Conservation (phyloP, 2,797 vertebrate species). For the Pampus argenteus region DNA sequence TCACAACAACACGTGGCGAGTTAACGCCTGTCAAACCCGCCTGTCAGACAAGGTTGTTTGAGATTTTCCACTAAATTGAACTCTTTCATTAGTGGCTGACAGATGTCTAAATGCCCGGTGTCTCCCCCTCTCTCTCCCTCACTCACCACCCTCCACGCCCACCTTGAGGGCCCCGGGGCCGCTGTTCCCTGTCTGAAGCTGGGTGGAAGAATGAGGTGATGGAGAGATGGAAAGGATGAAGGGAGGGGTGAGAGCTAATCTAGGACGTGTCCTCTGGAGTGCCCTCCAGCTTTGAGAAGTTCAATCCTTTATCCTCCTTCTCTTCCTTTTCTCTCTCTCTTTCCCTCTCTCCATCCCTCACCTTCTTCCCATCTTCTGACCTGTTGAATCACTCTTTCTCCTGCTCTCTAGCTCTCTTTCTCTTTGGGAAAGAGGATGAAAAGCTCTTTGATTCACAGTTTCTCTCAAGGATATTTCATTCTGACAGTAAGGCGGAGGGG, state of each 20-base stretch:
- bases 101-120: constrained; percentile 79
- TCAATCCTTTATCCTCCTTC: constrained; percentile 49
- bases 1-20: constrained; percentile 41
- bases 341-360: constrained; percentile 16
- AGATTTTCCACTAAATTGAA: constrained; percentile 84
- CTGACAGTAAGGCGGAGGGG: constrained; percentile 60
- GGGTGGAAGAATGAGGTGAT: constrained; percentile 29
- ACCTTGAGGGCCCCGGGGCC: constrained; percentile 52
- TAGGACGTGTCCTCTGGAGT: constrained; percentile 78
- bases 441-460: constrained; percentile 75
- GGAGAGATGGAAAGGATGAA: constrained; percentile 50
- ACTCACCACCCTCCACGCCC: constrained; percentile 23
- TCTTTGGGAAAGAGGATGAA: constrained; percentile 67
- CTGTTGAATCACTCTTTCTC: constrained; percentile 37
- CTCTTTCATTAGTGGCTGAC: constrained; percentile 83
- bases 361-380: constrained; percentile 33
- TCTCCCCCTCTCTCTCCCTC: constrained; percentile 24
- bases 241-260: constrained; percentile 66
- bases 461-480: constrained; percentile 74
- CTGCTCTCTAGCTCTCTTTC: constrained; percentile 14
- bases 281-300: constrained; percentile 72
- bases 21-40: constrained; percentile 74
- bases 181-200: constrained; percentile 51
- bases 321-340: constrained; percentile 26
- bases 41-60: constrained; percentile 80